Conservation (phyloP, 2,113 vertebrate genomes). For the Meles meles region DNA sequence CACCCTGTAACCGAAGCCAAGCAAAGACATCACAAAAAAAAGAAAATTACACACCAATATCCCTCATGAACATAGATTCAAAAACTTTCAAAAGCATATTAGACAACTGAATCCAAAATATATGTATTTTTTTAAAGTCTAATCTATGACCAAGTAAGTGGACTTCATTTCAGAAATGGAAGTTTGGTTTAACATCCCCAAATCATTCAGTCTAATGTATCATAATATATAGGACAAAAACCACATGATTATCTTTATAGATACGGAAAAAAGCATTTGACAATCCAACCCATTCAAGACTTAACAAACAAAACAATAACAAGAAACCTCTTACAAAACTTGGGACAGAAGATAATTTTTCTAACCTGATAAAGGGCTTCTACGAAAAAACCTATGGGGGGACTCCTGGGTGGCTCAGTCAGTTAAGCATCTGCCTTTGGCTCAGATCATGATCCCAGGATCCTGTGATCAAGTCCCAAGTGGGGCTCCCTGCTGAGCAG, state of each 20-base stretch:
- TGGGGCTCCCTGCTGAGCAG: too few species aligned
- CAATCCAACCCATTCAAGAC: background rate
- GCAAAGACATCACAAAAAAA: background rate
- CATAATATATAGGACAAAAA: background rate
- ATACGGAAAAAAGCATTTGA: background rate
- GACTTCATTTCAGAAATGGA: background rate
- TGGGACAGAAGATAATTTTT: background rate
- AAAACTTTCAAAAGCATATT: background rate
- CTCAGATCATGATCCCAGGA: background rate
- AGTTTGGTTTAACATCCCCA: background rate
- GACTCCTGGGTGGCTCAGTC: background rate
- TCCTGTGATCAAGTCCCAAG: too few species aligned
- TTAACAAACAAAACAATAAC: background rate
- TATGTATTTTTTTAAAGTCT: background rate
- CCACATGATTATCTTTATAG: background rate
- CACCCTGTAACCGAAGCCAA: background rate
- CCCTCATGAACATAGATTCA: background rate
- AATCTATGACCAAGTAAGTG: background rate
- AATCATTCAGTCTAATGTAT: background rate
- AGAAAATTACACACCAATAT: background rate
- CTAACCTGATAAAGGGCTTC: background rate
- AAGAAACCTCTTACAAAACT: background rate
- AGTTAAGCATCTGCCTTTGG: background rate
- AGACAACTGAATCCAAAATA: background rate
- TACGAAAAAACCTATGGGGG: background rate